Evolutionary conservation across 30 jellyfish, hydroid and myxozoan genomes (phyloP).

Genomic region (Chrysaora quinquecirrha): DNA sequence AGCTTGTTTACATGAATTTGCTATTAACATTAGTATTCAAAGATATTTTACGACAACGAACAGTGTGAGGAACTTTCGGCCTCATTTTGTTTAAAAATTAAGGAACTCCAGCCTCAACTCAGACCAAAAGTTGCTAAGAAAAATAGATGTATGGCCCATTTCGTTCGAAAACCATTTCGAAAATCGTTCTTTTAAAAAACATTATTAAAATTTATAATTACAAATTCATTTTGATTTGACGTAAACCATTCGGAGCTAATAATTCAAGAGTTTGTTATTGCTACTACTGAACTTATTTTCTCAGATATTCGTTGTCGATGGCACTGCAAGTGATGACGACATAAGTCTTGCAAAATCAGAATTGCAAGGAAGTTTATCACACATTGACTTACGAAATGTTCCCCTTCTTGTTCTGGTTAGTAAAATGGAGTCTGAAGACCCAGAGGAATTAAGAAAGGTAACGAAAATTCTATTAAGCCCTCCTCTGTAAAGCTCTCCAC

Average conservation of each 20-base stretch:
- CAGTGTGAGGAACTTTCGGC: too few relatives aligned
- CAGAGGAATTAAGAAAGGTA: constrained; percentile 21
- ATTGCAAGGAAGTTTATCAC: constrained; percentile 4
- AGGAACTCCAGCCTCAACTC: too few relatives aligned
- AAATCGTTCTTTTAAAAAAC: not conserved
- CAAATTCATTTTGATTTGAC: not conserved
- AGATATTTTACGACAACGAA: too few relatives aligned
- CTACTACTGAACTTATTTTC: not conserved
- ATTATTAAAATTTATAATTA: too few relatives aligned
- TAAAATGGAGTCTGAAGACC: constrained; percentile 10
- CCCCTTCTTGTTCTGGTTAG: constrained; percentile 47
- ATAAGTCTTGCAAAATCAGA: constrained; percentile 29
- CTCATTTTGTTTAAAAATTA: too few relatives aligned
- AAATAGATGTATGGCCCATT: too few relatives aligned
- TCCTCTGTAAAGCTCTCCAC: too few relatives aligned
- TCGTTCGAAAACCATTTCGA: not conserved
- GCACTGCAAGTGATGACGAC: constrained; percentile 28
- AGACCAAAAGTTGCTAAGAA: too few relatives aligned
- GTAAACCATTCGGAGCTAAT: not conserved
- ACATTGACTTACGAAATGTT: constrained; percentile 22
- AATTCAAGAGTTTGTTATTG: not conserved
- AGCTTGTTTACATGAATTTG: too few relatives aligned
- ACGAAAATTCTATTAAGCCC: too few relatives aligned
- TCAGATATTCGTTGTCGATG: constrained; percentile 64
- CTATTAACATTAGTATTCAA: too few relatives aligned